A percentile compares a stretch with the other conserved stretches of the same genome.
These are phyloP conservation scores for Urocitellus parryii DNA, from an alignment of 2,113 vertebrate genomes.

Conservation along the genomic window DNA sequence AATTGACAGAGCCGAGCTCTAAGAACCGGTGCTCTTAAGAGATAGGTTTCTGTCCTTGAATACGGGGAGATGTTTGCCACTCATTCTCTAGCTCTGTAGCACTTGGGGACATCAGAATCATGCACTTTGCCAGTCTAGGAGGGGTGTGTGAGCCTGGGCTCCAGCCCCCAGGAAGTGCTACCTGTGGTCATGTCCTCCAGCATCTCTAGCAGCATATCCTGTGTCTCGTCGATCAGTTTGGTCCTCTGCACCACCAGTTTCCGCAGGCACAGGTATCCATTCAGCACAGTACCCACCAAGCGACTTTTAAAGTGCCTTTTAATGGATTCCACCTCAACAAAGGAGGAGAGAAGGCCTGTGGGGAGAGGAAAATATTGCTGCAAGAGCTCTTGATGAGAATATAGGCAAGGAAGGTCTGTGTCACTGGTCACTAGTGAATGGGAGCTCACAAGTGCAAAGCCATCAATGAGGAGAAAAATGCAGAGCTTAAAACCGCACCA, in stretches of 20 bases:
- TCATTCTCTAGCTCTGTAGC: background rate
- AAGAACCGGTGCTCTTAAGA: background rate
- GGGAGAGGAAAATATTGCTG: background rate
- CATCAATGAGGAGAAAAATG: background rate
- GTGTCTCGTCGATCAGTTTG: constrained; percentile 98
- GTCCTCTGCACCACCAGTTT: constrained; percentile 98
- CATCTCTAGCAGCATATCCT: constrained; percentile 99
- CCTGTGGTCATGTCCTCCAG: constrained; percentile 99
- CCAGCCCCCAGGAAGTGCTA: constrained; percentile 60
- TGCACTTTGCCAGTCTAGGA: background rate
- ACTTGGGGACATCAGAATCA: background rate
- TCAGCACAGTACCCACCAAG: constrained; percentile 97
- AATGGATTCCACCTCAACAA: constrained; percentile 99
- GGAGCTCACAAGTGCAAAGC: background rate
- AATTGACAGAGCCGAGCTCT: background rate
- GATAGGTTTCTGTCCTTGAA: background rate
- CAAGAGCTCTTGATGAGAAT: background rate
- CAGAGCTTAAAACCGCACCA: background rate
- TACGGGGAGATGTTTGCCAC: rapidly evolving
- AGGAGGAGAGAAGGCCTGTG: constrained; percentile 96
- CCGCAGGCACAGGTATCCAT: constrained; percentile 97
- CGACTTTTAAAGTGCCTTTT: constrained; percentile 98
- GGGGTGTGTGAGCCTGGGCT: rapidly evolving
- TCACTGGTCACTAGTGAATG: background rate
- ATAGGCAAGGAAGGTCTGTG: background rate